Percentiles rank a stretch among this genome's conserved stretches.
Evolutionary conservation across 2,888 invertebrate species (phyloP).

Genomic region (Epirrita christyi): DNA sequence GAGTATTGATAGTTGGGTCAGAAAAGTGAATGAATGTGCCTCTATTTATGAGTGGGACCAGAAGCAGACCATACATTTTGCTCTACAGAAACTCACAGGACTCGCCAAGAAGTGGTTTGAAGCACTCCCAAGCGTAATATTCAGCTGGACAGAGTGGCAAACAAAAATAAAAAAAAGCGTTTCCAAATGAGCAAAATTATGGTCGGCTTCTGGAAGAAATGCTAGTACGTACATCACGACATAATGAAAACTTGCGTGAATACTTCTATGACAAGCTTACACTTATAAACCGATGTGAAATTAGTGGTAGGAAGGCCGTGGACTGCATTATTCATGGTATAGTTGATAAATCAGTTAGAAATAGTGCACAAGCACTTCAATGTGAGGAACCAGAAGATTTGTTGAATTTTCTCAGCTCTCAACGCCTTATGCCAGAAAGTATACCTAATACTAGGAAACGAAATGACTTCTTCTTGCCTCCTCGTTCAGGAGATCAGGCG

Average conservation of each 20-base stretch:
- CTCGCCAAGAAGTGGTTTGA: constrained; percentile 43
- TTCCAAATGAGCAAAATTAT: constrained; percentile 43
- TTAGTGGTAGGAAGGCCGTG: constrained; percentile 21
- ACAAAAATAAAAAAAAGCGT: constrained; percentile 35
- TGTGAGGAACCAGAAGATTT: neutral
- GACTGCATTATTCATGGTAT: constrained; percentile 32
- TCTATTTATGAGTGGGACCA: constrained; percentile 40
- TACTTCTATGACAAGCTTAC: constrained; percentile 1
- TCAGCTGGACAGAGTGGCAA: constrained; percentile 44
- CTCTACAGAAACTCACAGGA: constrained; percentile 20
- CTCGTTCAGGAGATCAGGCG: too few species aligned
- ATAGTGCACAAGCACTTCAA: constrained; percentile 18
- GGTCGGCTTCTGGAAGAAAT: constrained; percentile 40
- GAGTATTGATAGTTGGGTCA: neutral
- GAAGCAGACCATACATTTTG: constrained; percentile 28
- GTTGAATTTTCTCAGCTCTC: too few species aligned
- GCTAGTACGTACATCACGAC: constrained; percentile 32
- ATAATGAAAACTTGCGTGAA: neutral
- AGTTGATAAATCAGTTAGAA: constrained; percentile 20
- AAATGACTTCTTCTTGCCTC: too few species aligned
- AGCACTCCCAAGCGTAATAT: constrained; percentile 34
- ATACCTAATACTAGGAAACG: too few species aligned
- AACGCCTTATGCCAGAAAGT: too few species aligned
- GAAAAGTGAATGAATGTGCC: constrained; percentile 1
- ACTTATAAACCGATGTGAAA: neutral